Evolutionary conservation across 2,797 vertebrate species (phyloP).

Genomic region (Etheostoma nigrum): DNA sequence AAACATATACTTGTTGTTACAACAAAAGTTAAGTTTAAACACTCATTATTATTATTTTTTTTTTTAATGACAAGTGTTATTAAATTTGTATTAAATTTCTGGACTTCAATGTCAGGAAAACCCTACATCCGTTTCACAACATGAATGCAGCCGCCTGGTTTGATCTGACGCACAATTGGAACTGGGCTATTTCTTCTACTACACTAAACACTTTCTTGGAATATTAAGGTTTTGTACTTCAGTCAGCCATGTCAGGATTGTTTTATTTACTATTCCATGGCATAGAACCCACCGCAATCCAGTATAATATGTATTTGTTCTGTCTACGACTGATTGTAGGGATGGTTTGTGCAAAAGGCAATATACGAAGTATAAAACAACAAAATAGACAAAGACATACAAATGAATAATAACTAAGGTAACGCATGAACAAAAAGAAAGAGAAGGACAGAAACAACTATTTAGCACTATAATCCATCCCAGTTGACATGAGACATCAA

Average conservation of each 20-base stretch:
- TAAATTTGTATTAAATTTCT: not conserved
- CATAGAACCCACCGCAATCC: not conserved
- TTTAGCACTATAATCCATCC: conserved; percentile 24
- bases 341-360: not conserved
- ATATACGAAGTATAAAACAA: not conserved
- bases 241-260: not conserved
- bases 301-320: no score
- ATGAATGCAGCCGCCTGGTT: not conserved
- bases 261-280: not conserved
- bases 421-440: not conserved
- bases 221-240: not conserved
- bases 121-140: not conserved
- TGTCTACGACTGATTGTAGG: no score
- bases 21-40: not conserved
- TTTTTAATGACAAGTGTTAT: no score
- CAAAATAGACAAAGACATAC: not conserved
- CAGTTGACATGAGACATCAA: conserved; percentile 53
- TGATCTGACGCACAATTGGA: not conserved
- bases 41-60: not conserved
- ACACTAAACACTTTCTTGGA: not conserved
- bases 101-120: not conserved
- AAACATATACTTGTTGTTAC: no score
- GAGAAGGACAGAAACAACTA: conserved; percentile 17
- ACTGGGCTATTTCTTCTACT: not conserved
- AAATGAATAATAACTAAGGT: not conserved